These are phyloP conservation scores for Tryphoninae sp. DNA, from an alignment of 2,888 invertebrate genomes.

Conservation along the genomic window DNA sequence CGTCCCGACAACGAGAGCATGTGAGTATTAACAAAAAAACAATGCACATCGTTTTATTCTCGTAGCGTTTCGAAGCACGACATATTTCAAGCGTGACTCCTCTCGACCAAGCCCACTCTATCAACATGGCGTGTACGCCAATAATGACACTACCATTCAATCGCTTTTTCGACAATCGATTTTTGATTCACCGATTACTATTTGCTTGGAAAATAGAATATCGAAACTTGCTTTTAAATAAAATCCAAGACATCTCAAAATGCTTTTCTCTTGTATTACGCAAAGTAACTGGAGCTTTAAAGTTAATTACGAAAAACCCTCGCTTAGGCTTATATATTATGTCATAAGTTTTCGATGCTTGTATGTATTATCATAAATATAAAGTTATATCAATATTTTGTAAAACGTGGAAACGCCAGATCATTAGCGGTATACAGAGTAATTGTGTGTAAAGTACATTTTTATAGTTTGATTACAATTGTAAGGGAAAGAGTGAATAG, in stretches of 20 bases:
- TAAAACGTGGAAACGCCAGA: neutral
- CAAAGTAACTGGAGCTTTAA: slow-evolving; percentile 10
- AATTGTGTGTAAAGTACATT: too few relatives aligned
- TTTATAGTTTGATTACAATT: too few relatives aligned
- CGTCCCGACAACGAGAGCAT: slow-evolving; percentile 68
- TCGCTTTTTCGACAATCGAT: neutral
- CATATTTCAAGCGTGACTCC: slow-evolving; percentile 64
- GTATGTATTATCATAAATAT: neutral
- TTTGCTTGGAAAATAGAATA: neutral
- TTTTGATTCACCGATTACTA: neutral
- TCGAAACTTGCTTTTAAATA: too few relatives aligned
- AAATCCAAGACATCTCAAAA: neutral
- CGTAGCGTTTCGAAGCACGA: slow-evolving; percentile 33
- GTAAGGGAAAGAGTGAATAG: too few relatives aligned
- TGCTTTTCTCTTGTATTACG: slow-evolving; percentile 7
- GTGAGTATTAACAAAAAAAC: slow-evolving; percentile 68
- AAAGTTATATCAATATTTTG: neutral
- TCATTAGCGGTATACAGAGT: too few relatives aligned
- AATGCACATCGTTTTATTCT: slow-evolving; percentile 7
- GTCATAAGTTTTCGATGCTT: slow-evolving; percentile 1
- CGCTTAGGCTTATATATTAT: neutral
- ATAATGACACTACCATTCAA: slow-evolving; percentile 47
- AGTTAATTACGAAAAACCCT: slow-evolving; percentile 33
- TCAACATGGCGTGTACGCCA: slow-evolving; percentile 72
- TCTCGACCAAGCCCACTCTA: slow-evolving; percentile 73